These are phyloP conservation scores for Bubo blakistoni DNA, from an alignment of 2,113 vertebrate genomes.

Conservation along the genomic window DNA sequence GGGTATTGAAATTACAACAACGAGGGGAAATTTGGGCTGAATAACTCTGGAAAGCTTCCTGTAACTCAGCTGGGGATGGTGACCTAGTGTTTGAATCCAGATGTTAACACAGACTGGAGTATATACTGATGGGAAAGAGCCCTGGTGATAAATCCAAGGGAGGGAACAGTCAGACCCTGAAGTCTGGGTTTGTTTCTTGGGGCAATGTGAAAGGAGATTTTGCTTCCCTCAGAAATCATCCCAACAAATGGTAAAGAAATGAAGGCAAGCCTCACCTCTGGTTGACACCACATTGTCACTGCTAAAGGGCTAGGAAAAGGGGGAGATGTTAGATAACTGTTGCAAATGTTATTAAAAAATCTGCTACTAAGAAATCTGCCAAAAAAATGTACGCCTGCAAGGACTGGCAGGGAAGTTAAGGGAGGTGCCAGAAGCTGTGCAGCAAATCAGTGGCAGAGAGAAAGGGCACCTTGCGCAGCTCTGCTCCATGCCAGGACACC, in stretches of 20 bases:
- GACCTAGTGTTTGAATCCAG: background rate
- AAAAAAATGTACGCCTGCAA: background rate
- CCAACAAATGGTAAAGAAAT: background rate
- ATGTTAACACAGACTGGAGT: too few species aligned
- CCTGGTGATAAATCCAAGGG: background rate
- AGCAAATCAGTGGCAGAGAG: background rate
- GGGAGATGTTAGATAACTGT: background rate
- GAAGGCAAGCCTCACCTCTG: background rate
- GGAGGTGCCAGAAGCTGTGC: background rate
- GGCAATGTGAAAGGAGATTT: background rate
- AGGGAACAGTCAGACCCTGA: background rate
- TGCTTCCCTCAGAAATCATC: background rate
- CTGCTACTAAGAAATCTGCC: background rate
- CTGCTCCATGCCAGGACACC: background rate
- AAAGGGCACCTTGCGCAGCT: background rate
- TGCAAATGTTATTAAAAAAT: background rate
- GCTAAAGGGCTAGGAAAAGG: background rate
- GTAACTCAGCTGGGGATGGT: background rate
- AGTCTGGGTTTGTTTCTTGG: background rate
- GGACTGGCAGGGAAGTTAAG: background rate
- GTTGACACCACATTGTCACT: fast-evolving
- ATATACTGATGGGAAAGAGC: background rate
- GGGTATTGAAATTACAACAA: fast-evolving
- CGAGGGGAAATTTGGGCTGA: background rate
- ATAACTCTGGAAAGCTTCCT: background rate